Base-by-base conservation (phyloP, 2,888 invertebrate species). In the Drosophila kuntzei region DNA sequence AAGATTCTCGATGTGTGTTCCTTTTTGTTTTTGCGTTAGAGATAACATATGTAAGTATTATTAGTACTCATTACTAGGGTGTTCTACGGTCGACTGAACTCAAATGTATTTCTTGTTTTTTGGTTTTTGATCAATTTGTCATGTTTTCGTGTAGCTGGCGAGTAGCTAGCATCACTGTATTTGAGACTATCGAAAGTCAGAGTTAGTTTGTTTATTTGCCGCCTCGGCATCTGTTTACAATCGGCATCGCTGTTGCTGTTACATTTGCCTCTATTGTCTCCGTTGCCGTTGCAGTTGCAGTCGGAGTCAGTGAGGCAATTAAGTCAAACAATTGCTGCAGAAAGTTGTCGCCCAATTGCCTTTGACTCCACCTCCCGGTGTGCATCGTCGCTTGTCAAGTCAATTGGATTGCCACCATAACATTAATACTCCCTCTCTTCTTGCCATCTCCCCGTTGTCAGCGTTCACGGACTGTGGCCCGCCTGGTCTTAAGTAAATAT, bases 351-450 rank as follows among this genome's bases (percentile, higher is more conserved):
- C 49, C 49, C 49, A 32, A 49, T 49, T 49, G 47, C 47, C 32
- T 18, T 49, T 49, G 41, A 36, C 36, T 36, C 14, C 22, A 12
- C 34, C 41, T 29, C 11, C 39, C 49, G 18, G 36, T 22, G 20
- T 36, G 41, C 36, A 32, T 47, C 62, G 51, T 53, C 58, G 60
- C 66, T 66, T 72, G 80, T 66, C 69, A 76, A 86, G 78, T 86
- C 81, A 82, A 86, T 82, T 85, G 81, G 59, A 71, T 79, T 76
- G 81, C 81, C 78, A 83, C 80, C 71, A 79, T 79, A 81, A 75
- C 69, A 86, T 74, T 75, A 79, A 76, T 73, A n/a, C 46, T 5
- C 16, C 39, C 22, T 11, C 20, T 18, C 14, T 32, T 7, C 36
- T 37, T 44, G 16, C 34, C 37, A 6, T 27, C 29, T 12, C 29